These are phyloP conservation scores for Ophonus ardosiacus DNA, from an alignment of 2,888 invertebrate species.

Conservation along the genomic window DNA sequence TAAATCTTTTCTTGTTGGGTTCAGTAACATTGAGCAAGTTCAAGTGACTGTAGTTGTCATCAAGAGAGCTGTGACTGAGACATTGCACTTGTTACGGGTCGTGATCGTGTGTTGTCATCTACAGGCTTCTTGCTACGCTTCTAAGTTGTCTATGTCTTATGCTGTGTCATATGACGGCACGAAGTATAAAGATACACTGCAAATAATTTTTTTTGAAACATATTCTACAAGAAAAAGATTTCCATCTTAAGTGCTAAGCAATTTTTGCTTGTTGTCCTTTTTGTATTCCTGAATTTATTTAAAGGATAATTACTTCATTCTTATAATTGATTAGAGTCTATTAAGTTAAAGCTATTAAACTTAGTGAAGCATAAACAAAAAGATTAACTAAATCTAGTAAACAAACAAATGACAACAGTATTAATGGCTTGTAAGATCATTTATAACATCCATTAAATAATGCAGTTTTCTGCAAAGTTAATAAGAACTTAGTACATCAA, in stretches of 20 bases:
- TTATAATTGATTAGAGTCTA: background rate
- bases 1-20: background rate
- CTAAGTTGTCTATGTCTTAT: background rate
- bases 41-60: background rate
- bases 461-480: background rate
- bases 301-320: background rate
- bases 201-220: too few relatives aligned
- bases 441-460: background rate
- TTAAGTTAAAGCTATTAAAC: background rate
- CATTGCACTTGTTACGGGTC: constrained; percentile 29
- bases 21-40: background rate
- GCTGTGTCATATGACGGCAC: background rate
- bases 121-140: background rate
- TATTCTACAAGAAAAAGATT: too few relatives aligned
- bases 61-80: constrained; percentile 13
- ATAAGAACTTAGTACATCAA: background rate
- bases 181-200: background rate
- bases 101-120: constrained; percentile 28
- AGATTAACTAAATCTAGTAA: background rate
- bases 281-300: background rate
- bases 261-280: background rate
- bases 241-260: background rate
- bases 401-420: background rate
- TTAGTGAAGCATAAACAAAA: background rate
- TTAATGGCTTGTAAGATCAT: background rate